phyloP scores from a whole-genome alignment of 1,140 invertebrate species.

The Lasioglossum albipes region DNA sequence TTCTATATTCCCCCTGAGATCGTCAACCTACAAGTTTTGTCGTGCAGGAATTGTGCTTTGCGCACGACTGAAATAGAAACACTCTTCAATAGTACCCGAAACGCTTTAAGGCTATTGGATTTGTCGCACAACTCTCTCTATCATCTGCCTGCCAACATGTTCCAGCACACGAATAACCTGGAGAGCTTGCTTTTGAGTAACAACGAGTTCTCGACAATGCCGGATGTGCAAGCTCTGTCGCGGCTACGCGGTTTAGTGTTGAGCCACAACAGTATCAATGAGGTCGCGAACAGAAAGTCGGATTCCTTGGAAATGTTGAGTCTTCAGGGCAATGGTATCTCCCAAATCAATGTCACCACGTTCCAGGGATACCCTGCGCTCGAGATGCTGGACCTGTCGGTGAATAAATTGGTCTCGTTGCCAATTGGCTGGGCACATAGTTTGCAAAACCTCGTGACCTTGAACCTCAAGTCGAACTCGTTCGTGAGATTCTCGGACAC shows the following conservation, averaged over 20 bases:
- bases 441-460: too few relatives aligned
- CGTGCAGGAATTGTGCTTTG: background rate
- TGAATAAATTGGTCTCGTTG: too few relatives aligned
- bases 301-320: constrained; percentile 10
- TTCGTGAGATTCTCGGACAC: too few relatives aligned
- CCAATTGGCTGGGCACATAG: too few relatives aligned
- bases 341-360: background rate
- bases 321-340: constrained; percentile 37
- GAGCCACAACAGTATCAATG: constrained; percentile 31
- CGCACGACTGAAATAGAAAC: accelerated
- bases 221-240: background rate
- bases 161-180: background rate
- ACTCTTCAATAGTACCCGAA: too few relatives aligned
- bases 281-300: background rate
- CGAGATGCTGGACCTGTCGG: too few relatives aligned
- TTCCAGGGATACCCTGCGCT: background rate
- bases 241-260: constrained; percentile 10
- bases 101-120: background rate
- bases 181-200: constrained; percentile 19
- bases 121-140: constrained; percentile 7
- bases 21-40: background rate
- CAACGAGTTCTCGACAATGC: constrained; percentile 15
- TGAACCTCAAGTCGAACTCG: too few relatives aligned
- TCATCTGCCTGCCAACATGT: too few relatives aligned
- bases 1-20: background rate